Evolutionary conservation across 2,888 invertebrate genomes (phyloP).

Genomic region (Parapristionchus giblindavisi): DNA sequence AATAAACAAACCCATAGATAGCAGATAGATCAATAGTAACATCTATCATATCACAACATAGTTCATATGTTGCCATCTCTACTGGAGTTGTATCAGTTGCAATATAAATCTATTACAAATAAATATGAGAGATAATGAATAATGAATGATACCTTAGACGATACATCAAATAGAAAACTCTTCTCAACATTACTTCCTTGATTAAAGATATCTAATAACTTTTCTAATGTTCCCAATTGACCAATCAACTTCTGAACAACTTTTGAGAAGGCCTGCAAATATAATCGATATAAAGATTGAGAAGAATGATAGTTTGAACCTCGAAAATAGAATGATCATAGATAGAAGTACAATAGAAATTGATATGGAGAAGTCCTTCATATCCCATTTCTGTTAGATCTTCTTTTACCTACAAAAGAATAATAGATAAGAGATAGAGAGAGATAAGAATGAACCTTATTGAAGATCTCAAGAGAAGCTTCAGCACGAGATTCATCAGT

Average conservation of each 20-base stretch:
- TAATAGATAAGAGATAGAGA: background rate
- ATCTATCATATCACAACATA: constrained; percentile 99
- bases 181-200: constrained; percentile 99
- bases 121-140: background rate
- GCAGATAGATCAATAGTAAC: constrained; percentile 98
- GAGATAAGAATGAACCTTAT: constrained; percentile 77
- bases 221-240: constrained; percentile 94
- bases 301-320: too few relatives aligned
- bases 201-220: constrained; percentile 94
- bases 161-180: constrained; percentile 98
- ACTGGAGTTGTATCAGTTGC: constrained; percentile 99
- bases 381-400: constrained; percentile 86
- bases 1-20: constrained; percentile 84
- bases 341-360: constrained; percentile 89
- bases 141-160: constrained; percentile 73
- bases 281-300: background rate
- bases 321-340: constrained; percentile 99
- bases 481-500: constrained; percentile 99
- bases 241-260: constrained; percentile 98
- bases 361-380: constrained; percentile 70
- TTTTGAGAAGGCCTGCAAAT: constrained; percentile 82
- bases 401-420: constrained; percentile 49
- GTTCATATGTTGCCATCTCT: constrained; percentile 95
- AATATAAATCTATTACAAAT: constrained; percentile 82
- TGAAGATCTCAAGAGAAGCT: constrained; percentile 96